Base-by-base conservation (phyloP, 2,113 vertebrate genomes). In the Cyphomyrus discorhynchus region DNA sequence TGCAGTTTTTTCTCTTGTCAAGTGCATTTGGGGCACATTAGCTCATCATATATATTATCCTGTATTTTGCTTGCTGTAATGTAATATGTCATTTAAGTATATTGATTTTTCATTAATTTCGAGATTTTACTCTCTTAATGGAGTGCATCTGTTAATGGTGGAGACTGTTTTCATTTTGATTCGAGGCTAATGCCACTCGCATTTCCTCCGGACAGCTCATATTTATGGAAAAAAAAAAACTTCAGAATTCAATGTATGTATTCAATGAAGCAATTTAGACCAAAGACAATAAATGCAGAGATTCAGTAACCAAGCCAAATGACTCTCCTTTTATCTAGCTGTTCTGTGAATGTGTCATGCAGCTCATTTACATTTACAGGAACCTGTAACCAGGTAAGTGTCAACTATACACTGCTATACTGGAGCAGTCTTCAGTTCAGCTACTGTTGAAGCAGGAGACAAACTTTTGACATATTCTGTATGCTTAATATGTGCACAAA, bases 21-120 rank as follows among this genome's bases (percentile, higher is more conserved):
- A 84, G 50, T 31, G 92, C 89, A 88, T 93, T 93, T 94, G 88
- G 89, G 77, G 91, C 89, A 90, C 92, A 92, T 93, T 90, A 92
- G 92, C 90, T 2, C 90, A 90, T 92, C 92, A 94, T 89, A 93
- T 94, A 39, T 5, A 77, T 2, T 77, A 77, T 19, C 70, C 15
- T 35, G 15, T 39, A 39, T 39, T 77, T 77, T 39, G 13, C 31
- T 77, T 77, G 21, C 3, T 13, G 70, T 77, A 39, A 77, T 17
- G 21, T 77, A 77, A 77, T 39, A 39, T 39, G 5, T 39, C 15
- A 15, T 77, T 77, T 35, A 52, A 86, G 31, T 31, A 35, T 35
- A 52, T 17, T 31, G 5, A 35, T 31, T 86, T 35, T 53, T 27
- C 27, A 27, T 31, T 86, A 86, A 13, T 19, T 53, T 52, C 5